A percentile compares a stretch with the other conserved stretches of the same genome.
These are phyloP conservation scores for Bufotes viridis DNA, from an alignment of 2,797 vertebrate species.

Conservation along the genomic window DNA sequence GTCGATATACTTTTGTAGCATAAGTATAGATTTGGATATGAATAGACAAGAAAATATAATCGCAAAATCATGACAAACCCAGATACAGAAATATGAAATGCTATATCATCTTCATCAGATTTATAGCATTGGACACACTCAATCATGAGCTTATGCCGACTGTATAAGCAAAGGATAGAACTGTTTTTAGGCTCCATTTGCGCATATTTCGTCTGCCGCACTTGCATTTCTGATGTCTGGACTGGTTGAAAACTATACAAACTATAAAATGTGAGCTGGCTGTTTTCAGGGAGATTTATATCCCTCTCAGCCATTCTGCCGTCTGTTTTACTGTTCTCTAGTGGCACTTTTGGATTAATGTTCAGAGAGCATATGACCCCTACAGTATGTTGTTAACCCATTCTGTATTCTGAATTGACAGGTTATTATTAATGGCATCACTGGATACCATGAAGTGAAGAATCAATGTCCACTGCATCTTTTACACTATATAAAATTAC, in stretches of 20 bases:
- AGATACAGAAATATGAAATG: neutral
- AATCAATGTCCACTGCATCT: conserved; percentile 1
- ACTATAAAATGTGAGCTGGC: conserved; percentile 51
- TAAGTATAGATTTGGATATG: neutral
- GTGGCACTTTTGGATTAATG: conserved; percentile 59
- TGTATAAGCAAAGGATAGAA: neutral
- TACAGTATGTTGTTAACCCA: conserved; percentile 58
- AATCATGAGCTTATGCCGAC: neutral
- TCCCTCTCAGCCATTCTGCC: conserved; percentile 59
- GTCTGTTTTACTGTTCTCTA: conserved; percentile 60
- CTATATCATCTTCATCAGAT: neutral
- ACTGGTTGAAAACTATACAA: conserved; percentile 51
- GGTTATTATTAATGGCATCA: conserved; percentile 32
- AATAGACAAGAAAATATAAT: neutral
- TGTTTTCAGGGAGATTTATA: conserved; percentile 59
- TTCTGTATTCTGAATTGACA: conserved; percentile 43
- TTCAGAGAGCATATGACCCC: conserved; percentile 54
- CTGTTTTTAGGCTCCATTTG: neutral
- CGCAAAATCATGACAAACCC: too few relatives aligned
- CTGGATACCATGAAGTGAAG: conserved; percentile 1
- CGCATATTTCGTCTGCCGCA: conserved; percentile 10
- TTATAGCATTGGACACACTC: neutral
- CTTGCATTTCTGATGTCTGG: conserved; percentile 49
- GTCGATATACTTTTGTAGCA: too few relatives aligned
- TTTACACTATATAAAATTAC: neutral